A percentile compares a stretch with the other conserved stretches of the same genome.
Evolutionary conservation across 2,797 vertebrate genomes (phyloP).

Genomic region (Tamandua tetradactyla): DNA sequence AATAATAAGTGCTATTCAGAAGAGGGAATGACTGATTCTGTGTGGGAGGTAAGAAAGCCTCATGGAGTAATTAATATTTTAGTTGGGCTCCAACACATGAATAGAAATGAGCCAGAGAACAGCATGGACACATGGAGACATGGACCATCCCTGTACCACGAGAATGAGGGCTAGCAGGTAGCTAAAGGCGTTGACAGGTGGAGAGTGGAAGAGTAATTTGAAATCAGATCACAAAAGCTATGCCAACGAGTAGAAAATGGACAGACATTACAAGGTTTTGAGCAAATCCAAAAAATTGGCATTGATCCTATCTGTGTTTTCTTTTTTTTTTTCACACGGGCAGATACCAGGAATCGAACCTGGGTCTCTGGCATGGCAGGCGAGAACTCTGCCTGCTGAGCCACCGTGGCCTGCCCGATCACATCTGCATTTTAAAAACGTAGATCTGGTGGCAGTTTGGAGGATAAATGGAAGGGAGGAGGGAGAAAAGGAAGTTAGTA

Average conservation of each 20-base stretch:
- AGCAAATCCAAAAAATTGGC: too few relatives aligned
- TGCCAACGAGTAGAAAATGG: background rate
- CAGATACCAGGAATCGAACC: too few relatives aligned
- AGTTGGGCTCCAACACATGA: background rate
- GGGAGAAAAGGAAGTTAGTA: background rate
- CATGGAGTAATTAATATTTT: background rate
- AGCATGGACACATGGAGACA: background rate
- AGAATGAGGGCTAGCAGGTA: background rate
- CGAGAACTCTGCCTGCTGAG: too few relatives aligned
- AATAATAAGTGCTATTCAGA: background rate
- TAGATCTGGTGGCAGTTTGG: background rate
- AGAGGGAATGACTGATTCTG: background rate
- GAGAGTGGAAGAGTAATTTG: background rate
- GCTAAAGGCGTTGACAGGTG: background rate
- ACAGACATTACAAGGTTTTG: background rate
- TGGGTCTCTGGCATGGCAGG: too few relatives aligned
- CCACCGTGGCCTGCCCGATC: too few relatives aligned
- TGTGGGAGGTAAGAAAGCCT: background rate
- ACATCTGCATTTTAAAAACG: background rate
- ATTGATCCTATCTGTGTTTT: background rate
- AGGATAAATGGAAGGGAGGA: background rate
- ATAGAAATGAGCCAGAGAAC: background rate
- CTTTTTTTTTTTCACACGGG: too few relatives aligned
- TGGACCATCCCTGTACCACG: accelerated
- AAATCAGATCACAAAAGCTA: background rate